phyloP scores from a whole-genome alignment of 2,888 invertebrate species.

The Drosophila meridiana region DNA sequence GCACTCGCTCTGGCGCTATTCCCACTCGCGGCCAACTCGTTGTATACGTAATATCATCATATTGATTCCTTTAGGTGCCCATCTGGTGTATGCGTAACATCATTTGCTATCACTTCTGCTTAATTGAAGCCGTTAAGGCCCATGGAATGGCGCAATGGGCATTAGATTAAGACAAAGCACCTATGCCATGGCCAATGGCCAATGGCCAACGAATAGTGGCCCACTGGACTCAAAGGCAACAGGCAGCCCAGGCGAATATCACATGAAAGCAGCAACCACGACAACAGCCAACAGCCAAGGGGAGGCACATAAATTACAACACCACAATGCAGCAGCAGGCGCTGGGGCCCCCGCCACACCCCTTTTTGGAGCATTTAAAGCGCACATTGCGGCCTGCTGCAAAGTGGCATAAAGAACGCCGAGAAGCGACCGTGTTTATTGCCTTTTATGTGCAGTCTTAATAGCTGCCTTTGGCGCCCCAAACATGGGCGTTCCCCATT shows the following conservation, averaged over 20 bases:
- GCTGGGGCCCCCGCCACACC: background rate
- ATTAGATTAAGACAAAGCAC: conserved; percentile 74
- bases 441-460: conserved; percentile 71
- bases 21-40: background rate
- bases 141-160: conserved; percentile 46
- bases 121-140: conserved; percentile 67
- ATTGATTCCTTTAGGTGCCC: conserved; percentile 31
- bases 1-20: background rate
- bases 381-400: conserved; percentile 44
- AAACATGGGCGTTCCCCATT: conserved; percentile 13
- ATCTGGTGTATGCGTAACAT: conserved; percentile 31
- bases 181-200: conserved; percentile 36
- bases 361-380: conserved; percentile 59
- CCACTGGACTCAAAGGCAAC: conserved; percentile 36
- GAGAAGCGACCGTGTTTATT: conserved; percentile 65
- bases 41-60: conserved; percentile 11
- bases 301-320: conserved; percentile 57
- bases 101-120: conserved; percentile 48
- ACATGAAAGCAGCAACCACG: conserved; percentile 36
- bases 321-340: conserved; percentile 26
- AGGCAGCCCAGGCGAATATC: conserved; percentile 27
- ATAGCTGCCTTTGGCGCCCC: conserved; percentile 64
- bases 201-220: background rate
- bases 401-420: conserved; percentile 69
- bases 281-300: background rate